Percentiles rank a stretch among this genome's conserved stretches.
phyloP scores from a whole-genome alignment of 2,797 vertebrate genomes.

The Oryzias dopingdopingensis region DNA sequence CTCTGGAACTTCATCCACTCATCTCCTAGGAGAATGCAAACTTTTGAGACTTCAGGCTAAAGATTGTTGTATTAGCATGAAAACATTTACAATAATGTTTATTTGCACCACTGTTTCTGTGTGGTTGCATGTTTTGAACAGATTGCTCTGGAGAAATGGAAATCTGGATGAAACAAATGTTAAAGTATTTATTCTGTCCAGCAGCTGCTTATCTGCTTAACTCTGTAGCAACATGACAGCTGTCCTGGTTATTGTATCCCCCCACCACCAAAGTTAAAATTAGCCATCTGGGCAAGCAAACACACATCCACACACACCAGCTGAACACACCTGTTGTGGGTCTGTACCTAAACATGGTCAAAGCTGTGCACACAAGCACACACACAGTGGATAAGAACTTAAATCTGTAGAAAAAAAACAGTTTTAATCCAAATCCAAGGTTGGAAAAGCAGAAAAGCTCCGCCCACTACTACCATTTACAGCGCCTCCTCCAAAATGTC shows the following conservation, averaged over 20 bases:
- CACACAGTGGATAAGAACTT: neutral
- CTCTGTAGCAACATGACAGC: conserved; percentile 24
- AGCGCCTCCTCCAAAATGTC: neutral
- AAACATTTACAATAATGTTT: no score
- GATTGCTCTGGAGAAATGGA: neutral
- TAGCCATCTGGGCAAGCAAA: conserved; percentile 15
- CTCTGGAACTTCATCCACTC: no score
- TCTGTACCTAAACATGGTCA: conserved; percentile 38
- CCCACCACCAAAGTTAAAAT: conserved; percentile 32
- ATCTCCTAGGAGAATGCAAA: no score
- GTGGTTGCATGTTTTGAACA: neutral
- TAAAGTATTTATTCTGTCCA: neutral
- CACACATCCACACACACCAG: conserved; percentile 34
- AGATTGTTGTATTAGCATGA: no score
- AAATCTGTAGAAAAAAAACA: no score
- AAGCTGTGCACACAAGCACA: neutral
- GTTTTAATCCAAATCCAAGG: neutral
- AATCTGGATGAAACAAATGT: neutral
- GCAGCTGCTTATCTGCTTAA: conserved; percentile 14
- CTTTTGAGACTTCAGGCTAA: no score
- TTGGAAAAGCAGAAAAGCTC: conserved; percentile 1
- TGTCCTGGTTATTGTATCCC: conserved; percentile 33
- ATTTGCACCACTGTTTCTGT: neutral
- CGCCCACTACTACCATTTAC: conserved; percentile 4
- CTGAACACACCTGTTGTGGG: conserved; percentile 44